These are phyloP conservation scores for Gryllus bimaculatus DNA, from an alignment of 1,140 invertebrate genomes.

Conservation along the genomic window DNA sequence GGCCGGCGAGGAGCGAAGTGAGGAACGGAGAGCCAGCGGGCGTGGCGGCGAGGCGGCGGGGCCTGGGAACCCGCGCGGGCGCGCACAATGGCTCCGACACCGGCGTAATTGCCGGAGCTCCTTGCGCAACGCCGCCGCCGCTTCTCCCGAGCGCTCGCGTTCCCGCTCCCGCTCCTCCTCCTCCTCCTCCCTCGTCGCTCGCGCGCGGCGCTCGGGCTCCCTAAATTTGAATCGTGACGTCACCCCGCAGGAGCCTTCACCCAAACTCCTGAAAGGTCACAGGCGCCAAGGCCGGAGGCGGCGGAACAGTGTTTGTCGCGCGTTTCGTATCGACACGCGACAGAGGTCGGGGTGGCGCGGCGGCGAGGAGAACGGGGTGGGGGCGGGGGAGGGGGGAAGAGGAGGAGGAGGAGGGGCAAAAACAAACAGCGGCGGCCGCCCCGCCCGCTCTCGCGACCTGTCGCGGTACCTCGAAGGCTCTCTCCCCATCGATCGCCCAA, in stretches of 20 bases:
- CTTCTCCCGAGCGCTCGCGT: neutral
- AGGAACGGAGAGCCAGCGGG: neutral
- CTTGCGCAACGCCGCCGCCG: neutral
- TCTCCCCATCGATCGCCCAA: neutral
- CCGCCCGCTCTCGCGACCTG: too few relatives aligned
- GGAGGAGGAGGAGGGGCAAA: neutral
- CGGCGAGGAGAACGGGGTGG: neutral
- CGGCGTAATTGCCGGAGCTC: neutral
- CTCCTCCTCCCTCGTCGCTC: neutral
- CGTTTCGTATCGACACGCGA: neutral
- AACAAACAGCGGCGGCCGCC: neutral
- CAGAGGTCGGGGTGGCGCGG: neutral
- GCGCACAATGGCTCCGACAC: neutral
- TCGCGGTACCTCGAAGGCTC: too few relatives aligned
- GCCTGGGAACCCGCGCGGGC: neutral
- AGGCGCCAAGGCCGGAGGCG: neutral
- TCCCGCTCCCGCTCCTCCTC: neutral
- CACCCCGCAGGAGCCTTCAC: neutral
- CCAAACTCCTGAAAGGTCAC: conserved; percentile 3
- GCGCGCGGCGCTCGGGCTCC: neutral
- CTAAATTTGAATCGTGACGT: conserved; percentile 4
- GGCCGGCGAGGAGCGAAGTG: too few relatives aligned
- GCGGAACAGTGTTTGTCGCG: conserved; percentile 1
- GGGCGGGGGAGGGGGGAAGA: too few relatives aligned
- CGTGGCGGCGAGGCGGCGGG: too few relatives aligned